Evolutionary conservation across 2,797 vertebrate genomes (phyloP).

Genomic region (Pteropus rufus): DNA sequence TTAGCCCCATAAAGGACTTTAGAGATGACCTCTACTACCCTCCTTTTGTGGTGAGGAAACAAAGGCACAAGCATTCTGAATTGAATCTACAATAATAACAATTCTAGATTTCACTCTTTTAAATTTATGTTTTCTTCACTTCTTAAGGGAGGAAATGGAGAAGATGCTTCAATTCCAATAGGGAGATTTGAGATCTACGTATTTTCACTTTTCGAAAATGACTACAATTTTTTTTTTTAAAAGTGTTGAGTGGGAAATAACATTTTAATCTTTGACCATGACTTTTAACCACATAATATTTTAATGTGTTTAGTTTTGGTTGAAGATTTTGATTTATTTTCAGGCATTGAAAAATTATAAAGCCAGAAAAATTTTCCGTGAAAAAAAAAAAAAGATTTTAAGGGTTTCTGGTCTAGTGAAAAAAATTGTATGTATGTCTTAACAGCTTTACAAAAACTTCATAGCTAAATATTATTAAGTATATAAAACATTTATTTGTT

Average conservation of each 20-base stretch:
- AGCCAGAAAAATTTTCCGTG: not conserved
- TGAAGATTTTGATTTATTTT: slow-evolving; percentile 7
- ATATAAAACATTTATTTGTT: not conserved
- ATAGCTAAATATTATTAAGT: not conserved
- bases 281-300: not conserved
- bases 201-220: slow-evolving; percentile 6
- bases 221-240: not conserved
- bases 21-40: not conserved
- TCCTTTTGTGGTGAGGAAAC: not conserved
- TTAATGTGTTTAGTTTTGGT: not conserved
- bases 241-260: not conserved
- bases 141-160: not conserved
- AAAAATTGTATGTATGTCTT: slow-evolving; percentile 13
- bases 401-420: slow-evolving; percentile 22
- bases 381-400: not conserved
- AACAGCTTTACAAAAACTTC: not conserved
- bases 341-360: slow-evolving; percentile 1
- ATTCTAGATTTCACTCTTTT: not conserved
- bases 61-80: not conserved
- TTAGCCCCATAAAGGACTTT: not conserved
- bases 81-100: not conserved
- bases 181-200: not conserved
- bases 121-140: not conserved
- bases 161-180: not conserved
- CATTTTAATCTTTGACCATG: slow-evolving; percentile 23